Conservation (phyloP, 2,113 vertebrate genomes). For the Anthoscopus minutus region DNA sequence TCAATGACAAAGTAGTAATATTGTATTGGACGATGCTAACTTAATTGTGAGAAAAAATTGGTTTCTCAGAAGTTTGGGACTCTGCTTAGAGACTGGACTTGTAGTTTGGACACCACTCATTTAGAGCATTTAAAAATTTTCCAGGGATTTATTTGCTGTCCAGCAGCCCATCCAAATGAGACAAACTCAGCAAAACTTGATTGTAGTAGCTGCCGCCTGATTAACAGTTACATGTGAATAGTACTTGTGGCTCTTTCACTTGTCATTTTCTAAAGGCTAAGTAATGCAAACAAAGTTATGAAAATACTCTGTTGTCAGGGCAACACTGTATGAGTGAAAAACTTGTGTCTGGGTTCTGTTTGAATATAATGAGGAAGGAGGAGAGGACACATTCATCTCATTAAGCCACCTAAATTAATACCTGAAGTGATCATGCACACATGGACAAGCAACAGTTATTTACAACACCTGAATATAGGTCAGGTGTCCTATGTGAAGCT, state of each 20-base stretch:
- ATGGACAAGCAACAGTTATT: neutral
- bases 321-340: neutral
- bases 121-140: neutral
- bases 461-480: neutral
- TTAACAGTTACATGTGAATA: neutral
- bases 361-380: neutral
- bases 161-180: neutral
- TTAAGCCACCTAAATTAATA: neutral
- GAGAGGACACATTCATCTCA: neutral
- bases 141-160: neutral
- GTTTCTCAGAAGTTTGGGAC: neutral
- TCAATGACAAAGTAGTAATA: neutral
- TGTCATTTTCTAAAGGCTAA: neutral
- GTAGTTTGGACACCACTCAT: neutral
- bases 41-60: neutral
- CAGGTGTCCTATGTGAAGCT: neutral
- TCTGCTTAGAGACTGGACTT: neutral
- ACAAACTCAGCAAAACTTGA: neutral
- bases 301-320: neutral
- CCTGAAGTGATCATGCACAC: neutral
- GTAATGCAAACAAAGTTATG: neutral
- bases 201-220: neutral
- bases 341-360: neutral
- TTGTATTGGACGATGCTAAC: neutral
- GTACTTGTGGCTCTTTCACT: neutral